These are phyloP conservation scores for Coptodon bakossiorum DNA, from an alignment of 2,113 vertebrate species.

Conservation along the genomic window DNA sequence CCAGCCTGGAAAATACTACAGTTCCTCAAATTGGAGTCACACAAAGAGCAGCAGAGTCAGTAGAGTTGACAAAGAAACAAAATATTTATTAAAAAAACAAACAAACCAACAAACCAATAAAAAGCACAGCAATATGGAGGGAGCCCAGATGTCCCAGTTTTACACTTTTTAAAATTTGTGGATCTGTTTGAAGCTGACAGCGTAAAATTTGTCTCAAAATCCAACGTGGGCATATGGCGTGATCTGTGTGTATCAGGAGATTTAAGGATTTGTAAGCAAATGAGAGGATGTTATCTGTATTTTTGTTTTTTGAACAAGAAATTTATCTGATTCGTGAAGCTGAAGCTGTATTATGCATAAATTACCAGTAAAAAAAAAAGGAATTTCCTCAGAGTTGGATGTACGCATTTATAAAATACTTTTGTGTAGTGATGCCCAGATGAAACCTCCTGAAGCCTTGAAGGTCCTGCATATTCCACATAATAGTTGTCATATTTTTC, in stretches of 20 bases:
- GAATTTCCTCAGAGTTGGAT: too few species aligned
- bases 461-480: too few species aligned
- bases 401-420: too few species aligned
- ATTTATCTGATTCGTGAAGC: neutral
- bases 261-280: neutral
- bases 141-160: neutral
- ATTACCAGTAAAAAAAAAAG: too few species aligned
- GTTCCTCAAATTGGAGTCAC: neutral
- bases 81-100: neutral
- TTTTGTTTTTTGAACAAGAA: accelerated
- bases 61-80: neutral
- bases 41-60: neutral
- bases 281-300: neutral
- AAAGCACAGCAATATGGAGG: neutral
- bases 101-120: neutral
- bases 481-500: too few species aligned
- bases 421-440: too few species aligned
- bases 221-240: neutral
- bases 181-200: neutral
- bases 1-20: too few species aligned
- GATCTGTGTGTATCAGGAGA: neutral
- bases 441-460: too few species aligned
- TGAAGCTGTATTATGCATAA: too few species aligned
- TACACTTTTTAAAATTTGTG: neutral
- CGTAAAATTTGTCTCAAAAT: neutral